These are phyloP conservation scores for Neomonachus schauinslandi DNA, from an alignment of 2,113 vertebrate species.

Conservation along the genomic window DNA sequence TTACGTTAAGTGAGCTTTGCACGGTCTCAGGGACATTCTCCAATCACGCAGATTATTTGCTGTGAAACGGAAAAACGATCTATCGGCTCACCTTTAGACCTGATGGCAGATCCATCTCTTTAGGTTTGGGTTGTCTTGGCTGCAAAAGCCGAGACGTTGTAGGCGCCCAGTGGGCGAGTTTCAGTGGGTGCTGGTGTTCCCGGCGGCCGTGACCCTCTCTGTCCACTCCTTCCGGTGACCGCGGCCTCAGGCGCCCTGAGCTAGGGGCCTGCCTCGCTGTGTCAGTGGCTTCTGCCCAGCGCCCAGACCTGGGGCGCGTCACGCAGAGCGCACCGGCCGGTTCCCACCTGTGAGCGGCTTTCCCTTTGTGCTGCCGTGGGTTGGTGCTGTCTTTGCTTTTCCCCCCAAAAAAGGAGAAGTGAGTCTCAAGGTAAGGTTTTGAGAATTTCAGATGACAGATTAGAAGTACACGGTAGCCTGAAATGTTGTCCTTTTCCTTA, in stretches of 20 bases:
- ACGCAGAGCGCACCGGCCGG: rapidly evolving
- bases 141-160: rapidly evolving
- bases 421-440: neutral
- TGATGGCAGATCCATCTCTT: rapidly evolving
- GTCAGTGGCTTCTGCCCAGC: rapidly evolving
- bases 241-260: rapidly evolving
- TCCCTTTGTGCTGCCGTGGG: rapidly evolving
- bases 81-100: rapidly evolving
- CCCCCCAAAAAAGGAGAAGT: too few relatives aligned
- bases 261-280: rapidly evolving
- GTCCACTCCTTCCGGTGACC: rapidly evolving
- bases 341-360: rapidly evolving
- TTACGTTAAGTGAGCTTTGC: neutral
- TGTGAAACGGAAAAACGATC: rapidly evolving
- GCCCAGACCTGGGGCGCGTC: rapidly evolving
- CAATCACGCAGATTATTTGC: rapidly evolving
- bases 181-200: rapidly evolving
- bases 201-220: rapidly evolving
- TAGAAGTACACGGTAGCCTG: neutral
- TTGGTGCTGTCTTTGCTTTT: rapidly evolving
- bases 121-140: rapidly evolving
- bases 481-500: neutral
- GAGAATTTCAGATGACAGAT: neutral
- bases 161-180: rapidly evolving
- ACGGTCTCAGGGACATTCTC: rapidly evolving